Conservation (phyloP, 1,140 invertebrate species). For the Chelonus insularis region DNA sequence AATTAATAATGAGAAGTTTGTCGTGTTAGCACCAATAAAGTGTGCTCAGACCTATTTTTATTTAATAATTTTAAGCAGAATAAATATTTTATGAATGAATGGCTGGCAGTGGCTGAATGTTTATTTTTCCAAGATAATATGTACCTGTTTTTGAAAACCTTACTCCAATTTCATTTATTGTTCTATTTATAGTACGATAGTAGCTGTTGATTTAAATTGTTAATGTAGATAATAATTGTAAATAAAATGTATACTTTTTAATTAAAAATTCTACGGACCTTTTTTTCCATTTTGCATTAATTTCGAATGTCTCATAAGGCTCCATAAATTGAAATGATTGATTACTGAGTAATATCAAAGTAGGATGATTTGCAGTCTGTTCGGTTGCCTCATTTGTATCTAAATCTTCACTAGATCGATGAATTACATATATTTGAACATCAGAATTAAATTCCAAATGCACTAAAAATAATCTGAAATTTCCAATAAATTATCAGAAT, state of each 20-base stretch:
- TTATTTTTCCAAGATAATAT: constrained; percentile 49
- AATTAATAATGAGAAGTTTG: no score
- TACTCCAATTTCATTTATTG: constrained; percentile 49
- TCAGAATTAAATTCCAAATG: constrained; percentile 42
- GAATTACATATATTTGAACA: constrained; percentile 45
- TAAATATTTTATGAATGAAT: no score
- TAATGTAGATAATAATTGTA: constrained; percentile 3
- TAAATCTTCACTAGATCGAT: constrained; percentile 30
- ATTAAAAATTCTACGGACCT: not conserved
- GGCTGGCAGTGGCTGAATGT: constrained; percentile 33
- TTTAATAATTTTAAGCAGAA: no score
- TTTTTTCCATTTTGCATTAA: not conserved
- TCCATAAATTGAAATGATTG: not conserved
- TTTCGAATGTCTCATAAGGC: not conserved
- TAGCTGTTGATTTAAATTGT: constrained; percentile 41
- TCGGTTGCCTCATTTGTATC: not conserved
- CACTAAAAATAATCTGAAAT: constrained; percentile 48
- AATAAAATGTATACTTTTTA: not conserved
- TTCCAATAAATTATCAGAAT: no score
- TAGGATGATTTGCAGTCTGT: constrained; percentile 19
- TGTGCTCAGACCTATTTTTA: no score
- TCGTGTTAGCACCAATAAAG: no score
- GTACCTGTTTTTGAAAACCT: constrained; percentile 35
- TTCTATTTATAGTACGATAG: constrained; percentile 35
- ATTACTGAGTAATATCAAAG: constrained; percentile 38